Percentiles rank a stretch among this genome's conserved stretches.
Conservation (phyloP, 2,113 vertebrate genomes). For the Ivindomyrus marchei region DNA sequence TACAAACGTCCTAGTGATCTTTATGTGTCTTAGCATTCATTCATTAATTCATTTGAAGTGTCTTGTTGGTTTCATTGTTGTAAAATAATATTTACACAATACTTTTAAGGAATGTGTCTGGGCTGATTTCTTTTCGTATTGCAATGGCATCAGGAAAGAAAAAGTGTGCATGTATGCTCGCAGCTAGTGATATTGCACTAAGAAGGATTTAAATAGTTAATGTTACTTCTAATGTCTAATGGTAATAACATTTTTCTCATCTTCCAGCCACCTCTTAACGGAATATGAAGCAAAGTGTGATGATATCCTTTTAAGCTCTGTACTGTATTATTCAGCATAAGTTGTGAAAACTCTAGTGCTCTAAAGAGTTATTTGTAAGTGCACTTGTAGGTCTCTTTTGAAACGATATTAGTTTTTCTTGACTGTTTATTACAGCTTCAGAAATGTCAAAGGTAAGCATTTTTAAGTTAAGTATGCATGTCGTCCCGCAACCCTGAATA, state of each 20-base stretch:
- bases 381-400: not conserved
- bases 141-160: not conserved
- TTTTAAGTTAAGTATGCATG: not conserved
- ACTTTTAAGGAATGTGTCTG: not conserved
- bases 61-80: not conserved
- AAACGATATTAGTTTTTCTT: constrained; percentile 50
- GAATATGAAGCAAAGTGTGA: constrained; percentile 82
- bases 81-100: not conserved
- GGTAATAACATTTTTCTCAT: constrained; percentile 29
- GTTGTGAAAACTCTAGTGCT: not conserved
- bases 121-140: not conserved
- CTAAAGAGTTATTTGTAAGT: not conserved
- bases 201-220: not conserved
- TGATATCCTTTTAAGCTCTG: constrained; percentile 74
- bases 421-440: constrained; percentile 71
- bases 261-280: constrained; percentile 66
- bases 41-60: not conserved
- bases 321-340: not conserved
- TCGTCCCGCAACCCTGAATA: not conserved
- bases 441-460: constrained; percentile 72
- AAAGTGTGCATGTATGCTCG: not conserved
- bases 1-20: not conserved
- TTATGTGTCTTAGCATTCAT: not conserved
- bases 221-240: not conserved
- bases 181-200: not conserved